Evolutionary conservation across 1,140 invertebrate genomes (phyloP).

Genomic region (Goniozus legneri): DNA sequence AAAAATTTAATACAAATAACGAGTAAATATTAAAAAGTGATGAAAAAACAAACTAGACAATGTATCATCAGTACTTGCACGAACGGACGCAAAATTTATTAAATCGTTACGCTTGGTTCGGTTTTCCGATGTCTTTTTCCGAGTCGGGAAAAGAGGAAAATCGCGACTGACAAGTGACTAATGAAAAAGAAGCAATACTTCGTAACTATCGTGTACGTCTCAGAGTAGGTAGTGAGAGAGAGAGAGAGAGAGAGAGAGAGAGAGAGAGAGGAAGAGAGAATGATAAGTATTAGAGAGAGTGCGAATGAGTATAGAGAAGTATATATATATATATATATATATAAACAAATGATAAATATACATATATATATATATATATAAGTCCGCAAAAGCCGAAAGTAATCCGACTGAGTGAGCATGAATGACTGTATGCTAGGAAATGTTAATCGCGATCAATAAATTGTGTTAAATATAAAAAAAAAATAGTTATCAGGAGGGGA

Average conservation of each 20-base stretch:
- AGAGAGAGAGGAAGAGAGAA: slow-evolving; percentile 7
- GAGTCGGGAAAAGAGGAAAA: not conserved
- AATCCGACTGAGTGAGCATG: too few relatives aligned
- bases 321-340: slow-evolving; percentile 33
- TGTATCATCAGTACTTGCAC: too few relatives aligned
- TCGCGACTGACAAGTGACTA: slow-evolving; percentile 30
- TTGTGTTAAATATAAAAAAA: slow-evolving; percentile 29
- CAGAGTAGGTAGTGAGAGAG: slow-evolving; percentile 12
- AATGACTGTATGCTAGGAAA: too few relatives aligned
- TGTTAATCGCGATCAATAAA: too few relatives aligned
- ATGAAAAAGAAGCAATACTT: slow-evolving; percentile 51
- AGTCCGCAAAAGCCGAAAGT: too few relatives aligned
- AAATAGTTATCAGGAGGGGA: slow-evolving; percentile 15
- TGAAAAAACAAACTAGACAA: too few relatives aligned
- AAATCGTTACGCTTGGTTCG: slow-evolving; percentile 22
- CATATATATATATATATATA: slow-evolving; percentile 33
- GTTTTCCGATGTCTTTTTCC: slow-evolving; percentile 2
- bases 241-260: slow-evolving; percentile 6
- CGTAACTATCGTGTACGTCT: slow-evolving; percentile 41
- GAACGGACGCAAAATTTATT: slow-evolving; percentile 14
- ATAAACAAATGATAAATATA: slow-evolving; percentile 12
- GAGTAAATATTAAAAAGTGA: too few relatives aligned
- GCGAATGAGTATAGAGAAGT: slow-evolving; percentile 18
- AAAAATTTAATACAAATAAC: too few relatives aligned
- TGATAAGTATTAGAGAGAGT: not conserved